Evolutionary conservation across 2,888 invertebrate genomes (phyloP), one percentile per base, ranked within the genome.

Genomic region (Platycheirus albimanus): DNA sequence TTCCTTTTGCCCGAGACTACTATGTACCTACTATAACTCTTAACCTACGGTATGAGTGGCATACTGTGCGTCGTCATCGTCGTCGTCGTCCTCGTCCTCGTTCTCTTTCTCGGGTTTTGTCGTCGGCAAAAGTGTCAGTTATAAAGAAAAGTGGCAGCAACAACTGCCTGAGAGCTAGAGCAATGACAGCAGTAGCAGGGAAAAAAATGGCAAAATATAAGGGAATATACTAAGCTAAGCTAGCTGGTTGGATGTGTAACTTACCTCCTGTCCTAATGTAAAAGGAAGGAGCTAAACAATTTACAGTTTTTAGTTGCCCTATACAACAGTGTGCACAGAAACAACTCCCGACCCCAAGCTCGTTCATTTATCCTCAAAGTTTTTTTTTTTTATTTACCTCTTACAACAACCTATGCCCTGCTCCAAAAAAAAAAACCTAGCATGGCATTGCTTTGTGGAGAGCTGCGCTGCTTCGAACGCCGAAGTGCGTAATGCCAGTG

Each of bases 401-500:
- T 69, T 1, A 30, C 13, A n/a, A 47, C 51, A 72, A 67, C 64
- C 80, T 56, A 67, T 61, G 43, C 41, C 47, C 33, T 66, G 67
- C 43, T 54, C 61, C 30, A n/a, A 36, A 20, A 19, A 19, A 19
- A 19, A n/a, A 24, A 54, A 36, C 45, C 61, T 47, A 41, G 45
- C 64, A 67, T 71, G 17, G 58, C 76, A 80, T 63, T 19, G 56
- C 45, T 71, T 70, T 75, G 28, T 52, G 28, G 52, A 71, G 77
- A 76, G 11, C 51, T 15, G 41, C 63, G 81, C 61, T 49, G 13
- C 54, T 67, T 58, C 20, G 56, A 80, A 71, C 66, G 56, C 51
- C 30, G 43, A 69, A 74, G 74, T 83, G 83, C 83, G 83, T 83
- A 83, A 78, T 58, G 64, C 69, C 72, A 83, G 67, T 64, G 69